Base-by-base conservation (phyloP, 2,113 vertebrate species). In the Loxodonta africana region DNA sequence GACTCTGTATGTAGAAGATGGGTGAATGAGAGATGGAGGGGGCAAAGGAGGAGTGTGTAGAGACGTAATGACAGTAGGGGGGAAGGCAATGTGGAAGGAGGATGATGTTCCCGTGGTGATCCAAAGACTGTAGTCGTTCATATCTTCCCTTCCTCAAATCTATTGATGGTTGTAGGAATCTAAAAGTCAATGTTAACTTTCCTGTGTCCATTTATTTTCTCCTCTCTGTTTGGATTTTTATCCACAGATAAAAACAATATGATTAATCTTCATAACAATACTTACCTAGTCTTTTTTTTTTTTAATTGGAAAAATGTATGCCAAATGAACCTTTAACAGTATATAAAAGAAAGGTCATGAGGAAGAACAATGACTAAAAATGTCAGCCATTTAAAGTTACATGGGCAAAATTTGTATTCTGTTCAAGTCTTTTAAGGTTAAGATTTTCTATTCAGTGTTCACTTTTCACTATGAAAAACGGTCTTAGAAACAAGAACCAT, bases 391-490 rank as follows among this genome's bases (percentile, higher is more conserved):
- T 84, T 95, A 57, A 95, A 80, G 7, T 74, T 83, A 65, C 78
- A 77, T n/a, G 37, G 80, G 74, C 33, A 94, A 92, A 88, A 92
- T 76, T 95, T 87, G 81, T 95, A 93, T 85, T 94, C 33, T 23
- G 77, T 60, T 86, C 51, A 97, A 96, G 18, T 11, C 46, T 84
- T 94, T 96, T 94, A 88, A 90, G 7, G 18, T 90, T 90, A 94
- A 94, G 9, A 77, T 96, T 90, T 92, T 77, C 83, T 88, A 90
- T 71, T 92, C 21, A 77, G 33, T 94, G 26, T 83, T 92, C 7
- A 44, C n/a, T 85, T 97, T 96, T 95, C n/a, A 86, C 91, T 91
- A 80, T 76, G 74, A 86, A 85, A 95, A 90, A 44, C 63, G 21
- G 1, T 87, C 23, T 95, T 81, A 97, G 67, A 95, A 82, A 62